A percentile compares a stretch with the other conserved stretches of the same genome.
These are phyloP conservation scores for Strix aluco DNA, from an alignment of 2,113 vertebrate species.

Conservation along the genomic window DNA sequence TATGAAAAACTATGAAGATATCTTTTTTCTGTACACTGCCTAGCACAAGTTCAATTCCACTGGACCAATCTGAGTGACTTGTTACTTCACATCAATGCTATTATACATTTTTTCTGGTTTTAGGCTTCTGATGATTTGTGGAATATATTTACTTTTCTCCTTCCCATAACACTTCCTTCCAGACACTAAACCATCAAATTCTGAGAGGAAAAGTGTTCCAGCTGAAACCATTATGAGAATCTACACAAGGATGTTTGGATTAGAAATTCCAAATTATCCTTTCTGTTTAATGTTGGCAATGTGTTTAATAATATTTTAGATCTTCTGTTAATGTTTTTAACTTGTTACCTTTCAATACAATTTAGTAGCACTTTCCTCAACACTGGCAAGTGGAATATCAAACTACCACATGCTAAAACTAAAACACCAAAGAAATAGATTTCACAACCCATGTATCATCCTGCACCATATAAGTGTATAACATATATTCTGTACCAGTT, in stretches of 20 bases:
- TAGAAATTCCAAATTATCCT: neutral
- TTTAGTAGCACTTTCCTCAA: neutral
- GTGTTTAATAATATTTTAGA: neutral
- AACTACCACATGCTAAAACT: neutral
- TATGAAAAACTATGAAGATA: neutral
- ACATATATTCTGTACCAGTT: neutral
- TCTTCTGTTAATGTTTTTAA: neutral
- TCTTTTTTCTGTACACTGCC: neutral
- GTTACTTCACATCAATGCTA: neutral
- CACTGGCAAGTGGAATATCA: neutral
- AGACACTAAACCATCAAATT: neutral
- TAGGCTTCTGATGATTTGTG: neutral
- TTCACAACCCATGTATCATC: neutral
- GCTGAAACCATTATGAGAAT: neutral
- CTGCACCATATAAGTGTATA: neutral
- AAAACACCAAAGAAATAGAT: conserved; percentile 4
- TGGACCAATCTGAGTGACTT: neutral
- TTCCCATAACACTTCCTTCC: neutral
- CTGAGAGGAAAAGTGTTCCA: neutral
- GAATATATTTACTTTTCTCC: neutral
- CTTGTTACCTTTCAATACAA: neutral
- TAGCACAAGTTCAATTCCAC: neutral
- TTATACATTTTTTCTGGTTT: neutral
- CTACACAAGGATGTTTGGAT: neutral
- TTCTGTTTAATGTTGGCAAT: neutral